Conservation (phyloP, 2,113 vertebrate species). For the Callaeas wilsoni region DNA sequence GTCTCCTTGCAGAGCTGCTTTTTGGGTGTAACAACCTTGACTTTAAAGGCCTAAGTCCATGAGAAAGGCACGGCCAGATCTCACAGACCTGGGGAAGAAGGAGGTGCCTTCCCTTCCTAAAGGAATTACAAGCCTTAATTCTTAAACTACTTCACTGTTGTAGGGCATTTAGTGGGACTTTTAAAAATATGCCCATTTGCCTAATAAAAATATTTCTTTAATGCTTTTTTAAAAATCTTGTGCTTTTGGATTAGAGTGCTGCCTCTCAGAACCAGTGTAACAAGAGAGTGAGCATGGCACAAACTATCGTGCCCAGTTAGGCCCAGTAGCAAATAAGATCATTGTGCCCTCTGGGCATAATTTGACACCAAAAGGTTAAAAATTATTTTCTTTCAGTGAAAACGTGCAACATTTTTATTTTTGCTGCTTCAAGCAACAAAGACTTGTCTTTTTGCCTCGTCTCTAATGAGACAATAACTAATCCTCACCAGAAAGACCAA, state of each 20-base stretch:
- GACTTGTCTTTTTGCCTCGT: not conserved
- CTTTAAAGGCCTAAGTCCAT: not conserved
- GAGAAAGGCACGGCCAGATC: not conserved
- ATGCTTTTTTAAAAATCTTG: not conserved
- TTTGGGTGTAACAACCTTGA: not conserved
- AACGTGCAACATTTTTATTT: not conserved
- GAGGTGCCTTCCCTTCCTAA: not conserved
- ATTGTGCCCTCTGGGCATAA: not conserved
- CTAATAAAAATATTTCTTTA: not conserved
- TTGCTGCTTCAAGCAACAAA: not conserved
- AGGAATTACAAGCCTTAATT: not conserved
- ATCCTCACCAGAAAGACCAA: not conserved
- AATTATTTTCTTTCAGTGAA: not conserved
- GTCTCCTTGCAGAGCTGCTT: not conserved
- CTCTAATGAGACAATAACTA: not conserved
- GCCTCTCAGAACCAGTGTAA: not conserved
- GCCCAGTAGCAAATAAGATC: not conserved
- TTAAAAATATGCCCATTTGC: not conserved
- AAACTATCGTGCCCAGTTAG: not conserved
- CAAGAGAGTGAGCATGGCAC: not conserved
- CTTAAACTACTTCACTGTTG: not conserved
- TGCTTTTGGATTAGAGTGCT: not conserved
- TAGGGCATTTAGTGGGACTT: not conserved
- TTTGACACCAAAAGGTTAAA: not conserved
- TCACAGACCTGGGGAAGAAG: not conserved